Evolutionary conservation across 2,888 invertebrate genomes (phyloP).

Genomic region (Clistopyga incitator): DNA sequence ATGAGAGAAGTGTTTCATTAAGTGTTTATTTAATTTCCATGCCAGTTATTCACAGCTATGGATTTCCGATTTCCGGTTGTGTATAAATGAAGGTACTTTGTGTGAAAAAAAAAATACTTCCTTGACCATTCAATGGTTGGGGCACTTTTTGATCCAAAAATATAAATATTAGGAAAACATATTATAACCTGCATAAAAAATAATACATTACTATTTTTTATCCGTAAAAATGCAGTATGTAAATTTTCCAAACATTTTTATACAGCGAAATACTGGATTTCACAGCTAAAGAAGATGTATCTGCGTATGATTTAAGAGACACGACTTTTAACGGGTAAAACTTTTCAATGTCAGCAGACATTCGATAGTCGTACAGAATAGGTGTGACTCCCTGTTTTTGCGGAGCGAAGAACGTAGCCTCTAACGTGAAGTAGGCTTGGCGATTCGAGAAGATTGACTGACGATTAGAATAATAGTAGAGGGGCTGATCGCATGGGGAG

Average conservation of each 20-base stretch:
- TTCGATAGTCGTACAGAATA: constrained; percentile 20
- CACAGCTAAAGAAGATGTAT: not conserved
- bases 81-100: too few species aligned
- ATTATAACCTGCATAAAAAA: too few species aligned
- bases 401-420: not conserved
- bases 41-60: not conserved
- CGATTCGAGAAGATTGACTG: constrained; percentile 41
- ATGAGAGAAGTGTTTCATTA: not conserved
- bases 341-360: not conserved
- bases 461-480: constrained; percentile 41
- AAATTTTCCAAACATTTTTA: too few species aligned
- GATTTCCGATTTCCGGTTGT: not conserved
- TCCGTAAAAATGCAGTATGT: too few species aligned
- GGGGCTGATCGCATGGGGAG: not conserved
- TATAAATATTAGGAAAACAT: too few species aligned
- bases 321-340: not conserved
- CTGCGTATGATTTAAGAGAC: not conserved
- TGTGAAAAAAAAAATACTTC: too few species aligned
- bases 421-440: constrained; percentile 16
- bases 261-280: too few species aligned
- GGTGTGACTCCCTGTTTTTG: constrained; percentile 3
- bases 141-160: too few species aligned
- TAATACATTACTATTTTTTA: too few species aligned
- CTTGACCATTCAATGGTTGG: too few species aligned
- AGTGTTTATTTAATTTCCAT: not conserved